Evolutionary conservation across 2,888 invertebrate genomes (phyloP).

Genomic region (Actias luna): DNA sequence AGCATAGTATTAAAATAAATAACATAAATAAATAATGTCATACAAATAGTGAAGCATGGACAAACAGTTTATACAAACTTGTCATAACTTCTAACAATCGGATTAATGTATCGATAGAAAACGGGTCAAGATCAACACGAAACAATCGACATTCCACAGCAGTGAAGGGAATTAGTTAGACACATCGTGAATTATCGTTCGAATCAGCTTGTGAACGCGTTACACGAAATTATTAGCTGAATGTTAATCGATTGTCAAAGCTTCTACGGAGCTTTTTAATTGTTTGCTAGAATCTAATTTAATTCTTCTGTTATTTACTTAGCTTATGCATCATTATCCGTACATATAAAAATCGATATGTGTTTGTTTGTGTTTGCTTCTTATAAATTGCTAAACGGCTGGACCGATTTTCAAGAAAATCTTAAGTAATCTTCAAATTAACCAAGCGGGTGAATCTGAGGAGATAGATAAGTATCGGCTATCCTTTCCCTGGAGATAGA

Average conservation of each 20-base stretch:
- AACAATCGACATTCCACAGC: constrained; percentile 19
- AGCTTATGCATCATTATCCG: too few relatives aligned
- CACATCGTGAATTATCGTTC: constrained; percentile 53
- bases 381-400: too few relatives aligned
- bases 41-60: not conserved
- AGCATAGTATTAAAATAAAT: not conserved
- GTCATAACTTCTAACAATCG: constrained; percentile 2
- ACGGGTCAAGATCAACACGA: constrained; percentile 19
- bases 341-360: too few relatives aligned
- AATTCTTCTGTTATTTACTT: not conserved
- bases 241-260: constrained; percentile 36
- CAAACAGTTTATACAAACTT: constrained; percentile 7
- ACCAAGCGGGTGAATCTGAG: too few relatives aligned
- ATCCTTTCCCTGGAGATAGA: too few relatives aligned
- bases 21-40: not conserved
- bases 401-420: too few relatives aligned
- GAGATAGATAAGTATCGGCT: too few relatives aligned
- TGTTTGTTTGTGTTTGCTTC: too few relatives aligned
- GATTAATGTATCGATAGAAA: constrained; percentile 11
- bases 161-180: constrained; percentile 49
- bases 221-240: constrained; percentile 45
- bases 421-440: too few relatives aligned
- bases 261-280: not conserved
- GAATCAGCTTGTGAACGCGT: constrained; percentile 46
- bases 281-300: not conserved